These are phyloP conservation scores for Bibio marci DNA, from an alignment of 2,888 invertebrate species.

Conservation along the genomic window DNA sequence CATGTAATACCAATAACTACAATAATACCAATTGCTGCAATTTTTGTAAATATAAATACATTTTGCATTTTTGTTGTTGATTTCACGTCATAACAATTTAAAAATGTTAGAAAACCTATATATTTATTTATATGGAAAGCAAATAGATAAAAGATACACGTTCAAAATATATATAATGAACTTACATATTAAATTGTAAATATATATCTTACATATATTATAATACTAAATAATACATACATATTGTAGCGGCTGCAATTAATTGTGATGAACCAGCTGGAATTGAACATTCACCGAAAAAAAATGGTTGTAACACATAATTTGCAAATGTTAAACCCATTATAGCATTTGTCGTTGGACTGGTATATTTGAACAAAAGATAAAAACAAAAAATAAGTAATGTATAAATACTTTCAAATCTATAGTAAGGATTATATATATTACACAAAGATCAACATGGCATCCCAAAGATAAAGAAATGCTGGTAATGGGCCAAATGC, in stretches of 20 bases:
- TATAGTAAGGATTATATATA: conserved; percentile 19
- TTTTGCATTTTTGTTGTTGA: conserved; percentile 80
- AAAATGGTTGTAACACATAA: conserved; percentile 79
- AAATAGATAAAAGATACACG: too few relatives aligned
- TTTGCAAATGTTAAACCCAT: conserved; percentile 88
- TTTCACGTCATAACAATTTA: conserved; percentile 77
- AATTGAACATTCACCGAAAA: conserved; percentile 48
- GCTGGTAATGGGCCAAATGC: conserved; percentile 84
- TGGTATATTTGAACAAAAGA: conserved; percentile 26
- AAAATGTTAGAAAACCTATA: conserved; percentile 68
- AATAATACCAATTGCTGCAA: conserved; percentile 66
- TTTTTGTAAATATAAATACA: conserved; percentile 83
- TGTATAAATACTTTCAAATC: not conserved
- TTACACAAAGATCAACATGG: conserved; percentile 92
- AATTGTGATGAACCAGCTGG: conserved; percentile 54
- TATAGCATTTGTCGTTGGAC: conserved; percentile 93
- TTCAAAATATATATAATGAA: too few relatives aligned
- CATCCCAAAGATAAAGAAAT: conserved; percentile 92
- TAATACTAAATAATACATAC: conserved; percentile 23
- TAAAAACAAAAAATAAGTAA: not conserved
- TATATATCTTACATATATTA: too few relatives aligned
- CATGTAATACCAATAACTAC: conserved; percentile 65
- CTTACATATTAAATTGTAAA: too few relatives aligned
- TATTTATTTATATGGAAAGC: conserved; percentile 10
- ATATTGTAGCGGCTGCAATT: conserved; percentile 65